phyloP scores from a whole-genome alignment of 2,888 invertebrate species.

The Bellardia pandia region DNA sequence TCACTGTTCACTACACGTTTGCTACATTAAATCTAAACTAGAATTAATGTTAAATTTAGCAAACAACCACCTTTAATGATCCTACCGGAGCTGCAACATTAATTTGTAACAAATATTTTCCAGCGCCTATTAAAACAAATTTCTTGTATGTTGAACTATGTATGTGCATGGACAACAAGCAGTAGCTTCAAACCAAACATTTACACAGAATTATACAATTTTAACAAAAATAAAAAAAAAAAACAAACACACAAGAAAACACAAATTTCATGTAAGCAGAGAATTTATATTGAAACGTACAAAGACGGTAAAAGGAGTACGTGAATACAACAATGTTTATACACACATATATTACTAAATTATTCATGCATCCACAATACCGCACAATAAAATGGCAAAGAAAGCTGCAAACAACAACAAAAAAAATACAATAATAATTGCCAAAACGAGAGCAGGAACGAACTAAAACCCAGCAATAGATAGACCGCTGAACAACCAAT shows the following conservation, averaged over 20 bases:
- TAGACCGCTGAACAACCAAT: not conserved
- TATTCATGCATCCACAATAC: conserved; percentile 66
- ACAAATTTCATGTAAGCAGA: not conserved
- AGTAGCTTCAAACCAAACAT: not conserved
- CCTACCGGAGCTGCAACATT: not conserved
- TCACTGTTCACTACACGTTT: not conserved
- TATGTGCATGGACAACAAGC: not conserved
- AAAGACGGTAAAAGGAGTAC: not conserved
- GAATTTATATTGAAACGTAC: conserved; percentile 17
- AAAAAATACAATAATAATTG: conserved; percentile 25
- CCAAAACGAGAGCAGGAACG: conserved; percentile 6
- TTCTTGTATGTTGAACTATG: not conserved
- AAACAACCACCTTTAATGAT: conserved; percentile 1
- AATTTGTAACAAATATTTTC: conserved; percentile 17
- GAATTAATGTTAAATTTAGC: conserved; percentile 20
- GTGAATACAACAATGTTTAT: not conserved
- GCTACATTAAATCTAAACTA: conserved; percentile 13
- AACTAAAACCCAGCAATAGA: not conserved
- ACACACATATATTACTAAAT: conserved; percentile 45
- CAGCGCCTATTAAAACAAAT: conserved; percentile 9
- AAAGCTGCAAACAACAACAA: conserved; percentile 3
- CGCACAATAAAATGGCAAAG: conserved; percentile 62
- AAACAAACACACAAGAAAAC: no score
- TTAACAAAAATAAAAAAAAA: not conserved
- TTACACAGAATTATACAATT: not conserved